phyloP scores from a whole-genome alignment of 1,140 invertebrate species.

The Subanguina moxae region DNA sequence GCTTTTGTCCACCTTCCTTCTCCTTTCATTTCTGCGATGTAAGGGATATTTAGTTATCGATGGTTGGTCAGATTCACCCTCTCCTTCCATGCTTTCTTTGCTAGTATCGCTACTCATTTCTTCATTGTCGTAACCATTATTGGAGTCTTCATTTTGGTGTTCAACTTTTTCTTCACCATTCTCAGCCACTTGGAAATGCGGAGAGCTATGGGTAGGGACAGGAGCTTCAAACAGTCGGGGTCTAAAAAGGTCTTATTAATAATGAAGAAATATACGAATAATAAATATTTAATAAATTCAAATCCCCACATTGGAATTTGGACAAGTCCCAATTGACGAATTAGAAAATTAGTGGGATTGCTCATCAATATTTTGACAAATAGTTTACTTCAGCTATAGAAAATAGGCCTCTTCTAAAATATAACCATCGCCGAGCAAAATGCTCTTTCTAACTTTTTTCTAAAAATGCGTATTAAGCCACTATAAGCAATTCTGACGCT shows the following conservation, averaged over 20 bases:
- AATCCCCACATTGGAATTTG: background rate
- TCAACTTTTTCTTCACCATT: background rate
- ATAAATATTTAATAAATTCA: background rate
- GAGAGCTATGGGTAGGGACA: background rate
- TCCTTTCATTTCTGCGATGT: background rate
- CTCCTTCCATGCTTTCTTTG: background rate
- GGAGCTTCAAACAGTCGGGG: background rate
- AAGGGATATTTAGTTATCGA: background rate
- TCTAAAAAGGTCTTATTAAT: background rate
- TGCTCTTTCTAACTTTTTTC: no score
- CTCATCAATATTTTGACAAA: background rate
- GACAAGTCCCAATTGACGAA: background rate
- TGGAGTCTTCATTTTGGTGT: background rate
- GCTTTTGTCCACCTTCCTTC: no score
- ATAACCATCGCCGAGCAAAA: background rate
- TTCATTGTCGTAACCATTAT: background rate
- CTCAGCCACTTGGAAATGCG: background rate
- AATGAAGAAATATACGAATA: background rate
- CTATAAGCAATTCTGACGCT: no score
- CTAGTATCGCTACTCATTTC: background rate
- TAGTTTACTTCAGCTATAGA: background rate
- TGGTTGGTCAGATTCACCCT: background rate
- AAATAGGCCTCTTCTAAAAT: background rate
- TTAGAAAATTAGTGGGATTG: conserved; percentile 1
- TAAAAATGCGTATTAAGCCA: no score